Conservation (phyloP, 2,113 vertebrate species). For the Eolophus roseicapilla region DNA sequence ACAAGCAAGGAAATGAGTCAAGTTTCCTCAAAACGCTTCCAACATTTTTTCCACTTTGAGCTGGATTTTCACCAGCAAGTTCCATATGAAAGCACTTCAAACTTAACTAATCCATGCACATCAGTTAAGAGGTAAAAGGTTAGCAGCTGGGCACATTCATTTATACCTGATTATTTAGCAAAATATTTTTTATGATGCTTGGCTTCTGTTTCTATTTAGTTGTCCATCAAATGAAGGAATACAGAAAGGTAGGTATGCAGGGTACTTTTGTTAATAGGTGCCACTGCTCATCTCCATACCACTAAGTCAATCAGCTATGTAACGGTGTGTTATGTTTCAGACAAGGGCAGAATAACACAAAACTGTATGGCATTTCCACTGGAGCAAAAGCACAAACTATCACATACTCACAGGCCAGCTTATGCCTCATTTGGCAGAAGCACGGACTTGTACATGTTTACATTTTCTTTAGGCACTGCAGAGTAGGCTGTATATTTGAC, state of each 20-base stretch:
- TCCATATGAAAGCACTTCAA: not conserved
- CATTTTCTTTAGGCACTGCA: not conserved
- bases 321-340: not conserved
- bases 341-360: not conserved
- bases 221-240: not conserved
- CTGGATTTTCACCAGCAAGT: conserved; percentile 2
- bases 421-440: not conserved
- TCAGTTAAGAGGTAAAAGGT: not conserved
- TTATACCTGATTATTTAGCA: not conserved
- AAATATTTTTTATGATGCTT: not conserved
- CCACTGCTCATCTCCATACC: not conserved
- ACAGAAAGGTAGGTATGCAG: not conserved
- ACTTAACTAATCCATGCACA: not conserved
- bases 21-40: conserved; percentile 33
- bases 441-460: not conserved
- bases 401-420: not conserved
- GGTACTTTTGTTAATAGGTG: not conserved
- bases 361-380: not conserved
- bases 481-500: not conserved
- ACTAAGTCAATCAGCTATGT: not conserved
- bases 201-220: not conserved
- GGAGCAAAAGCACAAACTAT: not conserved
- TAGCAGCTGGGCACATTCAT: not conserved
- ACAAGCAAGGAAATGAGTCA: conserved; percentile 26
- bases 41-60: not conserved